A percentile compares a stretch with the other conserved stretches of the same genome.
phyloP scores from a whole-genome alignment of 2,888 invertebrate genomes.

The Diabrotica balteata region DNA sequence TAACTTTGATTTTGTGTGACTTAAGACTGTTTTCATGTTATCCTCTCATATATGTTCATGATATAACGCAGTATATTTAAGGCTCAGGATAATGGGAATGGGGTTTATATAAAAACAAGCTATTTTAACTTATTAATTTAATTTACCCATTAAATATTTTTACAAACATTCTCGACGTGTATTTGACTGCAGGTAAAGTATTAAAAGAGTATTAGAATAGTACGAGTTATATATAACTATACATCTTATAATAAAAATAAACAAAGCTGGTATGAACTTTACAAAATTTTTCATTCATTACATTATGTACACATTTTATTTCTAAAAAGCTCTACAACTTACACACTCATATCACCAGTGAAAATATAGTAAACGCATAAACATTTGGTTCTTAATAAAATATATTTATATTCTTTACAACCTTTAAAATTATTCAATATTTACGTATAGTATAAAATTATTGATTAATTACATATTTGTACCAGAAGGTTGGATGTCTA shows the following conservation, averaged over 20 bases:
- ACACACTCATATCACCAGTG: conserved; percentile 19
- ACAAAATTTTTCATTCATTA: conserved; percentile 40
- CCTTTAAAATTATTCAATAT: no score
- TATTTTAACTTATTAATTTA: conserved; percentile 17
- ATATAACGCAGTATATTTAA: no score
- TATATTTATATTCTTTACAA: no score
- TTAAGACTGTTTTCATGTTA: no score
- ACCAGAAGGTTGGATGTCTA: not conserved
- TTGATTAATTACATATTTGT: not conserved
- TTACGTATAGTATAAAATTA: not conserved
- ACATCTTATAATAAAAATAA: conserved; percentile 37
- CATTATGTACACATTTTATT: conserved; percentile 37
- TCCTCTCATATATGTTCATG: no score
- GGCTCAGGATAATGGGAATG: not conserved
- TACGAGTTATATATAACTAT: conserved; percentile 41
- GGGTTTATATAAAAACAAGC: conserved; percentile 4
- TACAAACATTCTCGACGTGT: conserved; percentile 25
- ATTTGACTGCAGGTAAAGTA: conserved; percentile 35
- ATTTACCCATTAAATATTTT: conserved; percentile 30
- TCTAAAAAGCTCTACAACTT: conserved; percentile 31
- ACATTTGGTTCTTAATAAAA: no score
- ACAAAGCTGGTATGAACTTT: conserved; percentile 40
- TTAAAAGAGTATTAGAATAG: conserved; percentile 46
- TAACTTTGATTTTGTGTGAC: no score
- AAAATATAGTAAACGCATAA: conserved; percentile 19